These are phyloP conservation scores for Peromyscus eremicus DNA, from an alignment of 2,797 vertebrate species.

Conservation along the genomic window DNA sequence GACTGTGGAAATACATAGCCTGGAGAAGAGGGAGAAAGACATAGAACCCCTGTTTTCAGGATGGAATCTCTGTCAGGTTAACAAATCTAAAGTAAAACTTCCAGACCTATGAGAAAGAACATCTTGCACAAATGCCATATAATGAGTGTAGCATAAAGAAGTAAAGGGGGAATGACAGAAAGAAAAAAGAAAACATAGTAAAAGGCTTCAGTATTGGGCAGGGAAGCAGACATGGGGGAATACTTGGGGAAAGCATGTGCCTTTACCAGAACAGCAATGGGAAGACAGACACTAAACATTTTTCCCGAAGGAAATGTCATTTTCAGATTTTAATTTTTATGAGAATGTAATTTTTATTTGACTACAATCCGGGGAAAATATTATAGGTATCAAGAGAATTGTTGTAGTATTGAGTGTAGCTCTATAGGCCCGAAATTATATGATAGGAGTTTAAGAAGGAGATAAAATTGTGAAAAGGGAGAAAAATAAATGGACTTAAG, in stretches of 20 bases:
- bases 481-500: neutral
- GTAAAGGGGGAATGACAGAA: neutral
- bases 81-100: neutral
- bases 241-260: neutral
- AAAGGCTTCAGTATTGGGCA: neutral
- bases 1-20: accelerated
- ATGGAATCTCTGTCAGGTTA: neutral
- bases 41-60: neutral
- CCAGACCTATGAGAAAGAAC: neutral
- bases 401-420: neutral
- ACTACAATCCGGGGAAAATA: neutral
- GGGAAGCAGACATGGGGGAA: neutral
- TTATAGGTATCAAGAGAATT: neutral
- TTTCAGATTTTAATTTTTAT: neutral
- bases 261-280: neutral
- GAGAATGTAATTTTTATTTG: neutral
- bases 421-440: neutral
- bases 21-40: neutral
- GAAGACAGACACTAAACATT: neutral
- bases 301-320: neutral
- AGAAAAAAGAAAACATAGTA: neutral
- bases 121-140: neutral
- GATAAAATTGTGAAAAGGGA: neutral
- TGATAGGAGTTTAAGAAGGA: neutral
- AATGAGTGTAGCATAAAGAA: neutral